These are phyloP conservation scores for Kuschelorhynchus macadamiae DNA, from an alignment of 2,888 invertebrate genomes.

Conservation along the genomic window DNA sequence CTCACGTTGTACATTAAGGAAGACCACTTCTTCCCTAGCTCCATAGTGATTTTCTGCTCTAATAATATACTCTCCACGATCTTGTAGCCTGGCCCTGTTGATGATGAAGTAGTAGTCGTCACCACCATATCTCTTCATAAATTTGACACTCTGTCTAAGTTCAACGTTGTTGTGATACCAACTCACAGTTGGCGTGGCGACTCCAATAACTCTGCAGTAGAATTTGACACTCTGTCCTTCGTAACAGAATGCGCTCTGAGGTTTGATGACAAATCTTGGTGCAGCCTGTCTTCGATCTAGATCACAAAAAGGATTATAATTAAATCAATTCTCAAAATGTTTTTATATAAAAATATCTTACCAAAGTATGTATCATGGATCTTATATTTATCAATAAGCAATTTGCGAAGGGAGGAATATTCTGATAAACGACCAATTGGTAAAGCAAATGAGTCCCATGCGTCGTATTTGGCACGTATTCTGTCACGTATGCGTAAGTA, in stretches of 20 bases:
- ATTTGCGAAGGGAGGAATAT: constrained; percentile 95
- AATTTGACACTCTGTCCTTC: constrained; percentile 98
- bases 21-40: constrained; percentile 94
- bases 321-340: neutral
- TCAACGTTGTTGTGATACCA: constrained; percentile 97
- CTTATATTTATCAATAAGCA: constrained; percentile 95
- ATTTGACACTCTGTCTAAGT: constrained; percentile 96
- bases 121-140: constrained; percentile 97
- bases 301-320: constrained; percentile 4
- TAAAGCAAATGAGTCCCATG: constrained; percentile 87
- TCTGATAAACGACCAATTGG: constrained; percentile 98
- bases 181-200: constrained; percentile 93
- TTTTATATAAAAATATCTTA: constrained; percentile 67
- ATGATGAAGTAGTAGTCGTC: constrained; percentile 98
- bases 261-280: constrained; percentile 97
- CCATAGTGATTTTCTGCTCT: constrained; percentile 97
- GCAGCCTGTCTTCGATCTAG: constrained; percentile 96
- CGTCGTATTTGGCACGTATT: constrained; percentile 85
- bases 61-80: constrained; percentile 97
- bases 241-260: constrained; percentile 94
- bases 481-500: constrained; percentile 91
- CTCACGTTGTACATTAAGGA: constrained; percentile 95
- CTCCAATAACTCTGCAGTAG: constrained; percentile 96
- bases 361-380: constrained; percentile 97
- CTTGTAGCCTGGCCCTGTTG: constrained; percentile 94